Conservation (phyloP, 2,113 vertebrate genomes). For the Synodontis membranacea region DNA sequence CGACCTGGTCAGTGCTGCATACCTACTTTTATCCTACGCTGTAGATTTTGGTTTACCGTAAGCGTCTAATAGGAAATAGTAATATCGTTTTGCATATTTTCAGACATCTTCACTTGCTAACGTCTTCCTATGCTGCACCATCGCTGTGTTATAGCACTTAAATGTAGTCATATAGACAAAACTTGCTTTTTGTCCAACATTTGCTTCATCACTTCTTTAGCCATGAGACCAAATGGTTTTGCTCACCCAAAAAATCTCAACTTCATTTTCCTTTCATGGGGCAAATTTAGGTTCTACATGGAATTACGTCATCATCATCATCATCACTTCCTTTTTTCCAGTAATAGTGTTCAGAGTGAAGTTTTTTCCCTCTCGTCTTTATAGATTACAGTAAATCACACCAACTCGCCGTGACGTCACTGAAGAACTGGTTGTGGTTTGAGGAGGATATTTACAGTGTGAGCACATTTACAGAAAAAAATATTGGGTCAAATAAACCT, state of each 20-base stretch:
- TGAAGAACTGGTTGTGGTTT: not conserved
- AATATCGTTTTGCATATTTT: not conserved
- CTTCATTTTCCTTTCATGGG: not conserved
- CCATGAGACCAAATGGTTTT: not conserved
- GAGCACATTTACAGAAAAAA: not conserved
- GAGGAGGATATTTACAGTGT: not conserved
- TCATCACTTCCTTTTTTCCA: not conserved
- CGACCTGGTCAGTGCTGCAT: too few species aligned
- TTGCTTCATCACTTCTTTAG: not conserved
- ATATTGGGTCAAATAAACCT: not conserved
- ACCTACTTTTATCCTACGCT: too few species aligned
- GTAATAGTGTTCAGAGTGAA: not conserved
- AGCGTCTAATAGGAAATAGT: not conserved
- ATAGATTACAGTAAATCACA: conserved; percentile 1
- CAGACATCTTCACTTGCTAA: not conserved
- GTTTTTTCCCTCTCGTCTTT: not conserved
- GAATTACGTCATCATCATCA: not conserved
- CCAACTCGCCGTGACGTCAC: not conserved
- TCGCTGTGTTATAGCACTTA: not conserved
- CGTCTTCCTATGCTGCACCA: not conserved
- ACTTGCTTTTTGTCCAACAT: not conserved
- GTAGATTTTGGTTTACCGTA: not conserved
- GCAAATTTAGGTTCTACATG: not conserved
- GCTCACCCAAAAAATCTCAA: not conserved
- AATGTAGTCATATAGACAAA: not conserved